These are phyloP conservation scores for Plusia festucae DNA, from an alignment of 2,888 invertebrate genomes.

Conservation along the genomic window DNA sequence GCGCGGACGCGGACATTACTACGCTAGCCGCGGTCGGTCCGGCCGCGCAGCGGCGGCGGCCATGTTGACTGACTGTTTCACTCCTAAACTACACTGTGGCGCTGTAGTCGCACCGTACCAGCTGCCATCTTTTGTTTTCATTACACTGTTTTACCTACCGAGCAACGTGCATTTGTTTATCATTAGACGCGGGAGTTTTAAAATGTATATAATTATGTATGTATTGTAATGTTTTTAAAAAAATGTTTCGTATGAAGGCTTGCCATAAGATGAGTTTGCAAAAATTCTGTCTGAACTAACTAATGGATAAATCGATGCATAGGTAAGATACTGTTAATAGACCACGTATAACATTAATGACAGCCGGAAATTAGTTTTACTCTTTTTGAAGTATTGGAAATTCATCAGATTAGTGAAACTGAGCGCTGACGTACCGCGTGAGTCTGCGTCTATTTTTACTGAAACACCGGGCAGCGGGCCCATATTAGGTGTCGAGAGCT, in stretches of 20 bases:
- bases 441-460: conserved; percentile 81
- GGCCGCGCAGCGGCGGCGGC: conserved; percentile 89
- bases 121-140: conserved; percentile 79
- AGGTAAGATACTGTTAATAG: background rate
- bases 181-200: conserved; percentile 69
- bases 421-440: conserved; percentile 66
- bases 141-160: conserved; percentile 81
- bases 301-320: too few species aligned
- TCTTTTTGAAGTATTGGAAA: conserved; percentile 50
- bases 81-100: conserved; percentile 71
- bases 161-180: conserved; percentile 59
- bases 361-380: conserved; percentile 5
- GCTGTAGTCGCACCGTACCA: conserved; percentile 76
- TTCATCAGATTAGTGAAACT: conserved; percentile 46
- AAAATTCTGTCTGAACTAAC: background rate
- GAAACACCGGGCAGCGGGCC: conserved; percentile 83
- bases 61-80: conserved; percentile 88
- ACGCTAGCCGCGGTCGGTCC: conserved; percentile 80
- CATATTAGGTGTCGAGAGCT: conserved; percentile 86
- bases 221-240: too few species aligned
- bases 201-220: conserved; percentile 45
- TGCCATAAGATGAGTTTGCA: conserved; percentile 19
- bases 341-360: background rate
- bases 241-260: too few species aligned
- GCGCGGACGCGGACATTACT: conserved; percentile 90